Evolutionary conservation across 2,113 vertebrate genomes (phyloP).

Genomic region (Microcebus tavaratra): DNA sequence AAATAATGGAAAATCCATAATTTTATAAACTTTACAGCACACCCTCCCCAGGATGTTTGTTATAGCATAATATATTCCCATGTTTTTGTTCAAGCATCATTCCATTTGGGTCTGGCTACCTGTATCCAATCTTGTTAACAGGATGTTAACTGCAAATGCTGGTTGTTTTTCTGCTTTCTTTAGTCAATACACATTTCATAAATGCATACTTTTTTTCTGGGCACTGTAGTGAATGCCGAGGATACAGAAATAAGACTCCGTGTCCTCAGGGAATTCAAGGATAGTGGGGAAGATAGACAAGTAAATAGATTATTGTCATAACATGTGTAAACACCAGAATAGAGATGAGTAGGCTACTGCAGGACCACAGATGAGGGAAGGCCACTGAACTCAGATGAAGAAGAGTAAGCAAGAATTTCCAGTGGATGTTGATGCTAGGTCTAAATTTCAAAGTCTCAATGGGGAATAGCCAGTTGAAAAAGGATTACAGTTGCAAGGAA

Average conservation of each 20-base stretch:
- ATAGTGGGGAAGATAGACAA: background rate
- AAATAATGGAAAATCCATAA: background rate
- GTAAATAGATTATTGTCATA: conserved; percentile 11
- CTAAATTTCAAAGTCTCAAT: background rate
- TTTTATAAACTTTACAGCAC: background rate
- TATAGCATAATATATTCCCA: background rate
- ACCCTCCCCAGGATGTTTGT: background rate
- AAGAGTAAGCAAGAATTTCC: background rate
- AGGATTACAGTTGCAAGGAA: background rate
- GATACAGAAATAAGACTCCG: background rate
- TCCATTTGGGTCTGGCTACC: background rate
- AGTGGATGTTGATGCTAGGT: background rate
- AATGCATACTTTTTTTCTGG: background rate
- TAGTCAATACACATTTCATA: background rate
- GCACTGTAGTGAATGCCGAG: background rate
- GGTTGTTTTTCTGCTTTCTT: conserved; percentile 19
- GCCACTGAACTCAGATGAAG: background rate
- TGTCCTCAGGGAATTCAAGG: background rate
- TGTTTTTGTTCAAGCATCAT: background rate
- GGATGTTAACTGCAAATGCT: background rate
- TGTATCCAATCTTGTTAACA: background rate
- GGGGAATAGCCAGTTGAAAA: background rate
- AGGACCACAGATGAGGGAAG: background rate
- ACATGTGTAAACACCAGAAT: background rate
- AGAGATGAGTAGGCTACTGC: background rate